phyloP scores from a whole-genome alignment of 1,140 invertebrate genomes.

The Pemphigus obesinymphae region DNA sequence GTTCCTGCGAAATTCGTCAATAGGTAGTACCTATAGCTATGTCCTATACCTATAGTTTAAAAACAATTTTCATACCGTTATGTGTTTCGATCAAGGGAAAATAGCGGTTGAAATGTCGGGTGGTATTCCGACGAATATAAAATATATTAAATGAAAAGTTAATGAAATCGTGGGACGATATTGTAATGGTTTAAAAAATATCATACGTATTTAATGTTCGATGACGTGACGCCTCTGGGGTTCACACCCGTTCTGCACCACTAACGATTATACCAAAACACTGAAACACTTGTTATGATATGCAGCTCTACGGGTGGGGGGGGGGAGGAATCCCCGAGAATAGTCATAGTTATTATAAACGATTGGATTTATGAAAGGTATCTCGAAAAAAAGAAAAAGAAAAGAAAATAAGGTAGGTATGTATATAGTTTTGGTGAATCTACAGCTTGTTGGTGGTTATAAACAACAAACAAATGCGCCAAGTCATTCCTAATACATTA shows the following conservation, averaged over 20 bases:
- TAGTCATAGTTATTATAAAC: constrained; percentile 8
- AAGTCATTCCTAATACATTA: constrained; percentile 9
- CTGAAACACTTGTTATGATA: not conserved
- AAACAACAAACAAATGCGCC: constrained; percentile 25
- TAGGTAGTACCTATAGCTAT: too few species aligned
- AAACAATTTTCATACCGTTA: too few species aligned
- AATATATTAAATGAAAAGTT: not conserved
- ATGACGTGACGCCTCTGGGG: not conserved
- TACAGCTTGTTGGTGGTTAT: not conserved
- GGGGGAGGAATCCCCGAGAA: not conserved
- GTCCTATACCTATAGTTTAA: too few species aligned
- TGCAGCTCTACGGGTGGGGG: not conserved
- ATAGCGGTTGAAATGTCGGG: too few species aligned
- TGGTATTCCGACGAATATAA: not conserved
- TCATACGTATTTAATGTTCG: not conserved
- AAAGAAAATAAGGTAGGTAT: not conserved
- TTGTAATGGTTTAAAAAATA: not conserved
- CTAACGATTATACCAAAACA: not conserved
- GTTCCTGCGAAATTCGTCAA: too few species aligned
- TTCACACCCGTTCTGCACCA: constrained; percentile 8
- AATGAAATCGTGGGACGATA: not conserved
- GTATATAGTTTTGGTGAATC: not conserved
- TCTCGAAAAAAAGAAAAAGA: not conserved
- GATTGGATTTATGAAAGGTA: constrained; percentile 23
- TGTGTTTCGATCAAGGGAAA: too few species aligned